Evolutionary conservation across 2,113 vertebrate genomes (phyloP).

Genomic region (Nesoenas mayeri): DNA sequence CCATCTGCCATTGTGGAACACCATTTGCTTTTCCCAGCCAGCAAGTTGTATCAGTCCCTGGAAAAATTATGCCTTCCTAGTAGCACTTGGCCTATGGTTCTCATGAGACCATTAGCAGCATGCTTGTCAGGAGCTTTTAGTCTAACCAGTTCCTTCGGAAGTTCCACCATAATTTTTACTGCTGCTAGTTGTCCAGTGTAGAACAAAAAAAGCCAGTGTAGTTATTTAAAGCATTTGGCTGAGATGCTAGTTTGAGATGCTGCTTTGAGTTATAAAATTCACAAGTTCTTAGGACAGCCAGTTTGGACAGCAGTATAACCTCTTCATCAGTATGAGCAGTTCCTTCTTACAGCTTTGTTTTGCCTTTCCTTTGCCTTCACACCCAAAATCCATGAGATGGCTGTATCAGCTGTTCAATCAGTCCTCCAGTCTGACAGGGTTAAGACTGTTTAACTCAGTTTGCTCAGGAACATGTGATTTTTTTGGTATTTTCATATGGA

Average conservation of each 20-base stretch:
- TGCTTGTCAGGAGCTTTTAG: not conserved
- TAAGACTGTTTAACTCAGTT: not conserved
- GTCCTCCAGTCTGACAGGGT: not conserved
- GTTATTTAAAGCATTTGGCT: not conserved
- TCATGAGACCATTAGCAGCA: not conserved
- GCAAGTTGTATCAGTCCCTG: not conserved
- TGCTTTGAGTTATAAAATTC: not conserved
- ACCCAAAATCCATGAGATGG: not conserved
- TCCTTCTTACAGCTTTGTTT: not conserved
- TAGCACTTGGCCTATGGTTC: not conserved
- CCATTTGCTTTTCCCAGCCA: slow-evolving; percentile 11
- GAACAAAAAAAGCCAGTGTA: not conserved
- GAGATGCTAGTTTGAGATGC: not conserved
- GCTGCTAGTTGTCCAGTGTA: not conserved
- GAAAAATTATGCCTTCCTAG: not conserved
- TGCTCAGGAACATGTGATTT: not conserved
- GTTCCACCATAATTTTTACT: not conserved
- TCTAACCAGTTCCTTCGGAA: not conserved
- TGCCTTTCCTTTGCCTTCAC: not conserved
- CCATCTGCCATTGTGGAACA: slow-evolving; percentile 10
- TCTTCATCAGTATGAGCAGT: not conserved
- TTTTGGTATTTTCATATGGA: not conserved
- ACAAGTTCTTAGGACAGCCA: not conserved
- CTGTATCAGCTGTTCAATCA: not conserved
- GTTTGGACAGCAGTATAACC: not conserved